phyloP scores from a whole-genome alignment of 1,140 invertebrate genomes.

The Belonocnema kinseyi region DNA sequence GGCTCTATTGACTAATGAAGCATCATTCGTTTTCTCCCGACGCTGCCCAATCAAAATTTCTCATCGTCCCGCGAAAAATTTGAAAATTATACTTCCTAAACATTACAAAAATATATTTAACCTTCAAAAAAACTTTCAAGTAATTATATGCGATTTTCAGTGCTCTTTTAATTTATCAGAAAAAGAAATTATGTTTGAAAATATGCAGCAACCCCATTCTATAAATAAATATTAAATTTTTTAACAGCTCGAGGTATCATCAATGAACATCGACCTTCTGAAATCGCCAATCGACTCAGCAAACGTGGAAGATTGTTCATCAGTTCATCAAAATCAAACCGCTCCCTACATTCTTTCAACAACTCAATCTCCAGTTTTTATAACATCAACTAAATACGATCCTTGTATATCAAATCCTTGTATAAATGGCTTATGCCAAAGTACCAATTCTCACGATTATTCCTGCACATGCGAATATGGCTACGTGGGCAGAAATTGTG shows the following conservation, averaged over 20 bases:
- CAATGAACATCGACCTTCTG: constrained; percentile 79
- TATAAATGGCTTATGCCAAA: constrained; percentile 73
- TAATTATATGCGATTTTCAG: too few relatives aligned
- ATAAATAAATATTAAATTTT: constrained; percentile 33
- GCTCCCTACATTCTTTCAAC: constrained; percentile 41
- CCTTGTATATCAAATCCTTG: constrained; percentile 63
- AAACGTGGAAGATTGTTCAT: constrained; percentile 85
- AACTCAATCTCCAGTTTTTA: constrained; percentile 41
- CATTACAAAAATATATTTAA: too few relatives aligned
- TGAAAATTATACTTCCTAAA: too few relatives aligned
- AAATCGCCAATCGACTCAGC: constrained; percentile 82
- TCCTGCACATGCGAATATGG: constrained; percentile 75
- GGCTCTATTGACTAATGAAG: too few relatives aligned
- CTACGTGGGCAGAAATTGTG: constrained; percentile 82
- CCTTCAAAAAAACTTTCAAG: too few relatives aligned
- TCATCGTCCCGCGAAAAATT: too few relatives aligned
- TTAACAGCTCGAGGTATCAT: constrained; percentile 80
- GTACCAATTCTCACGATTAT: constrained; percentile 63
- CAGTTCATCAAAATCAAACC: constrained; percentile 52
- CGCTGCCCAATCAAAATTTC: too few relatives aligned
- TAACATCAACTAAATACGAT: constrained; percentile 55
- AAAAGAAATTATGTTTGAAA: too few relatives aligned
- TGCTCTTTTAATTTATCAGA: too few relatives aligned
- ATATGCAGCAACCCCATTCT: not conserved
- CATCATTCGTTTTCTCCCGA: too few relatives aligned